Percentiles rank a stretch among this genome's conserved stretches.
Evolutionary conservation across 30 jellyfish, hydroid and myxozoan genomes (phyloP).

Genomic region (Pelagia noctiluca): DNA sequence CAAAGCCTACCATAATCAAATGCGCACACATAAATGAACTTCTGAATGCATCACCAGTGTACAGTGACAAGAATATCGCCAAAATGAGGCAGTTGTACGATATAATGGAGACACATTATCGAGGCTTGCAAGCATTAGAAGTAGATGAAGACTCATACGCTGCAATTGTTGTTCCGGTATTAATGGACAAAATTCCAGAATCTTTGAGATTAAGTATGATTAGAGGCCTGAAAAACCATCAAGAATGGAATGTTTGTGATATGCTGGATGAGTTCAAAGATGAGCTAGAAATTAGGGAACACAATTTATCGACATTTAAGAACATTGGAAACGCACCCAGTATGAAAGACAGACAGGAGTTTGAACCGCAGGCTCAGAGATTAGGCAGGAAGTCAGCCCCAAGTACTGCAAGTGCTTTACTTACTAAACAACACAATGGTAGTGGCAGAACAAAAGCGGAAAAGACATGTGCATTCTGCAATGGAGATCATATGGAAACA

Average conservation of each 20-base stretch:
- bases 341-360: neutral
- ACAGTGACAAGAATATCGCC: neutral
- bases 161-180: conserved; percentile 26
- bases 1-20: neutral
- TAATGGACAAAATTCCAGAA: conserved; percentile 26
- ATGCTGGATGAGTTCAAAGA: conserved; percentile 15
- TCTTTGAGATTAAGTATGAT: neutral
- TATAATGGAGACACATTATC: neutral
- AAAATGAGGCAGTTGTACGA: neutral
- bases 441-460: too few relatives aligned
- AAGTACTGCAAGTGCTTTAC: neutral
- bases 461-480: conserved; percentile 40
- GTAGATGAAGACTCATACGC: conserved; percentile 20
- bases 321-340: neutral
- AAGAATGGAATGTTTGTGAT: neutral
- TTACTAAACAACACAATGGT: neutral
- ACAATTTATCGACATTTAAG: neutral
- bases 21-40: neutral
- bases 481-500: conserved; percentile 32
- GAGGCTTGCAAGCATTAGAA: neutral
- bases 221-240: neutral
- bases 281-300: conserved; percentile 19
- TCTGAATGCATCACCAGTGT: neutral
- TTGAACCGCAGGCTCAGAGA: neutral
- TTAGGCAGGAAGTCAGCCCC: neutral